Conservation (phyloP, 2,113 vertebrate genomes). For the Trichechus manatus region DNA sequence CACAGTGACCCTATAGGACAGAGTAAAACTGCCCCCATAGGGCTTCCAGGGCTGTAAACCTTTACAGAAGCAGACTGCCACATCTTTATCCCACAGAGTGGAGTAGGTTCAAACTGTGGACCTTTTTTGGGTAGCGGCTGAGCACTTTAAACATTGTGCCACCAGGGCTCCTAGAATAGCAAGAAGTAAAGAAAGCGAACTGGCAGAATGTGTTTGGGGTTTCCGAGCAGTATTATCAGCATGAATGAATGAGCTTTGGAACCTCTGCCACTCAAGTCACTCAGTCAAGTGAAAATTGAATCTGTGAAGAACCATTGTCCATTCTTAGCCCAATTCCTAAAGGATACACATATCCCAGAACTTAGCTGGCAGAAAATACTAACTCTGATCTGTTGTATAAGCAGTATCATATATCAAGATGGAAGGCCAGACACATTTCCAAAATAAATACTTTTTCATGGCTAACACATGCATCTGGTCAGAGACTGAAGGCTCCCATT, state of each 20-base stretch:
- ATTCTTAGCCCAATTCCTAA: conserved; percentile 51
- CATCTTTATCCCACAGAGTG: too few species aligned
- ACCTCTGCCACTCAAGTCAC: conserved; percentile 30
- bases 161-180: background rate
- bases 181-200: conserved; percentile 2
- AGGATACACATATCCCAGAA: conserved; percentile 43
- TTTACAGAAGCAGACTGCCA: too few species aligned
- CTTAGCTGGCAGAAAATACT: conserved; percentile 47
- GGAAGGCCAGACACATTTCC: background rate
- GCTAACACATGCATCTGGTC: background rate
- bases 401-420: background rate
- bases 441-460: background rate
- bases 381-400: background rate
- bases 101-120: too few species aligned
- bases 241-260: conserved; percentile 45
- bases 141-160: too few species aligned
- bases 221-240: conserved; percentile 4
- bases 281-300: conserved; percentile 63
- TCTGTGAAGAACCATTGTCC: conserved; percentile 48
- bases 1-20: too few species aligned
- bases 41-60: too few species aligned
- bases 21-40: too few species aligned
- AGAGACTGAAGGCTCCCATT: conserved; percentile 6
- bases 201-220: background rate
- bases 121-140: too few species aligned